These are phyloP conservation scores for Enteromius argenteus DNA, from an alignment of 2,797 vertebrate species.

Conservation along the genomic window DNA sequence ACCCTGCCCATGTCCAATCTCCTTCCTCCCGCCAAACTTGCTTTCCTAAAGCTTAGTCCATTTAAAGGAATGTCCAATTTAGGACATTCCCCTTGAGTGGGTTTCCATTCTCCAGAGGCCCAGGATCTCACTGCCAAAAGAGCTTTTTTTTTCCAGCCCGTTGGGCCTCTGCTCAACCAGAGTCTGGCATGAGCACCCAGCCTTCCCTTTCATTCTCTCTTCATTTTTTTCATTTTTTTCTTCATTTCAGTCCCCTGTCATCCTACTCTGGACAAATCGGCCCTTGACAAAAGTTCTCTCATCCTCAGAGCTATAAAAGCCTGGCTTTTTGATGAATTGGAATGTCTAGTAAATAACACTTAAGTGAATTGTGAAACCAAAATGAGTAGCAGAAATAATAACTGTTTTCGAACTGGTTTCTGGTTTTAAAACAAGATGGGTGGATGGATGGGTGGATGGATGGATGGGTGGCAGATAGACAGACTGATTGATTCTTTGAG, in stretches of 20 bases:
- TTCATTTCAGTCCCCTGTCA: neutral
- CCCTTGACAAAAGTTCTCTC: slow-evolving; percentile 26
- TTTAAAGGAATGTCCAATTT: slow-evolving; percentile 71
- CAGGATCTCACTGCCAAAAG: slow-evolving; percentile 62
- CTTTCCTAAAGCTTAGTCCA: slow-evolving; percentile 62
- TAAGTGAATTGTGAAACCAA: neutral
- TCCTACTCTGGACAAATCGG: neutral
- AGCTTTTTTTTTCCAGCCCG: slow-evolving; percentile 66
- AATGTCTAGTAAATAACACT: slow-evolving; percentile 21
- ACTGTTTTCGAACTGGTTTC: neutral
- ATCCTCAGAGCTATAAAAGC: slow-evolving; percentile 15
- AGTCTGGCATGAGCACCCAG: slow-evolving; percentile 52
- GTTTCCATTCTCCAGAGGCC: slow-evolving; percentile 69
- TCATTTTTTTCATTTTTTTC: slow-evolving; percentile 2
- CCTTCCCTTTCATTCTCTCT: slow-evolving; percentile 26
- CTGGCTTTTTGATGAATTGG: slow-evolving; percentile 2
- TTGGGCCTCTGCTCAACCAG: slow-evolving; percentile 67
- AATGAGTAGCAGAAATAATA: slow-evolving; percentile 9
- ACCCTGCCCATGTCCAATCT: neutral
- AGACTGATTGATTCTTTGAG: neutral
- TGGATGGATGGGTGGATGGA: too few species aligned
- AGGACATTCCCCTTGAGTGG: slow-evolving; percentile 72
- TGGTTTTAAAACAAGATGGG: neutral
- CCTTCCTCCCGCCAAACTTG: slow-evolving; percentile 21
- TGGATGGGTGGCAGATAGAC: too few species aligned